Evolutionary conservation across 2,797 vertebrate species (phyloP).

Genomic region (Helicolenus hilgendorfi): DNA sequence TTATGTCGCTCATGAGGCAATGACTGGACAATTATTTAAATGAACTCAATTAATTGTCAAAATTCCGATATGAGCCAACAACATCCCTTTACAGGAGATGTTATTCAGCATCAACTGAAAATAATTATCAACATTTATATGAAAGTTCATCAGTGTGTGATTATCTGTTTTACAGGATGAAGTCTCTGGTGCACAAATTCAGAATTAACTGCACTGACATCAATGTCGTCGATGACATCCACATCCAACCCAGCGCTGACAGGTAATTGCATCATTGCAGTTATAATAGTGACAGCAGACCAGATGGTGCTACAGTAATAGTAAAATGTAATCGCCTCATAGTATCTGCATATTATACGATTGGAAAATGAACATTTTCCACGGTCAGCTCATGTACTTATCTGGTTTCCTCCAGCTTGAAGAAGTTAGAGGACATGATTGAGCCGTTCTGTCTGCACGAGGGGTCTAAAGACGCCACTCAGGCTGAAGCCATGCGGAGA

Average conservation of each 20-base stretch:
- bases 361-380: neutral
- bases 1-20: too few relatives aligned
- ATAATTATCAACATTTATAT: neutral
- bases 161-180: slow-evolving; percentile 90
- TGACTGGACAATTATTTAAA: neutral
- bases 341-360: neutral
- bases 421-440: slow-evolving; percentile 96
- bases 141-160: neutral
- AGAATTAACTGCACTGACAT: slow-evolving; percentile 96
- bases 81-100: neutral
- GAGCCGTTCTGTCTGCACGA: slow-evolving; percentile 96
- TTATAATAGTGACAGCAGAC: neutral
- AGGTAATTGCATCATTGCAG: slow-evolving; percentile 88
- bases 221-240: slow-evolving; percentile 94
- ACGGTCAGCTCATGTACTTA: slow-evolving; percentile 7
- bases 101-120: neutral
- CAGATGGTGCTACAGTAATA: slow-evolving; percentile 11
- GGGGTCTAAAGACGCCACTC: slow-evolving; percentile 90
- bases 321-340: neutral
- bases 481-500: slow-evolving; percentile 92
- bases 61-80: neutral
- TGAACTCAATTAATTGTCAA: neutral
- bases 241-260: slow-evolving; percentile 92
- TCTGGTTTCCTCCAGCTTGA: slow-evolving; percentile 89
- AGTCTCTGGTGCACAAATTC: slow-evolving; percentile 95